Conservation (phyloP, 1,140 invertebrate genomes). For the Protaetia brevitarsis region DNA sequence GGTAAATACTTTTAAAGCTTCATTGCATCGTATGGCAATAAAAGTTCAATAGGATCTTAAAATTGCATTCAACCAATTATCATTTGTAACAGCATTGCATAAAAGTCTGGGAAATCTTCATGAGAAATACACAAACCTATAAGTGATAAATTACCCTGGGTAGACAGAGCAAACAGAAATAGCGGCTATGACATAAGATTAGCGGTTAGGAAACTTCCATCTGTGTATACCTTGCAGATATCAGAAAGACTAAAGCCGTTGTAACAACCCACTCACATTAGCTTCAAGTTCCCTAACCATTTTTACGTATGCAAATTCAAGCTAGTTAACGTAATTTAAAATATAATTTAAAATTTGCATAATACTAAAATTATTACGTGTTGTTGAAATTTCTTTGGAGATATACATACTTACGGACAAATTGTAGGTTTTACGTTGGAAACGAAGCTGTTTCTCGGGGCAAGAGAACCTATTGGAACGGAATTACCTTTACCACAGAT, state of each 20-base stretch:
- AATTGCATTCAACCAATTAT: too few species aligned
- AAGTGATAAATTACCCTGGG: neutral
- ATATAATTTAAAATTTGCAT: constrained; percentile 9
- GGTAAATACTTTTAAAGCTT: too few species aligned
- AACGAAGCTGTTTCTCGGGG: neutral
- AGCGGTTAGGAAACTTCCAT: neutral
- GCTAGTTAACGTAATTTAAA: constrained; percentile 11
- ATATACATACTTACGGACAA: neutral
- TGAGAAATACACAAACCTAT: too few species aligned
- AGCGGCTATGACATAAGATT: neutral
- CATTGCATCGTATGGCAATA: too few species aligned
- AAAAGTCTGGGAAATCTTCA: too few species aligned
- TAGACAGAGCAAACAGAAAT: neutral
- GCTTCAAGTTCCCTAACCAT: neutral
- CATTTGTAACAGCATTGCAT: too few species aligned
- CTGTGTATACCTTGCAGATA: neutral
- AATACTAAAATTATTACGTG: constrained; percentile 13
- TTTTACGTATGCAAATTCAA: neutral
- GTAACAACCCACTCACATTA: neutral
- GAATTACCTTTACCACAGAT: constrained; percentile 7
- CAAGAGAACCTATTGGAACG: neutral
- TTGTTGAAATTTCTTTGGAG: neutral
- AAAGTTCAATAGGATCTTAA: too few species aligned
- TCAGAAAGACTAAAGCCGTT: neutral
- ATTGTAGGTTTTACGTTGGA: neutral